Percentiles rank a stretch among this genome's conserved stretches.
Conservation (phyloP, 2,113 vertebrate species). For the Myxocyprinus asiaticus region DNA sequence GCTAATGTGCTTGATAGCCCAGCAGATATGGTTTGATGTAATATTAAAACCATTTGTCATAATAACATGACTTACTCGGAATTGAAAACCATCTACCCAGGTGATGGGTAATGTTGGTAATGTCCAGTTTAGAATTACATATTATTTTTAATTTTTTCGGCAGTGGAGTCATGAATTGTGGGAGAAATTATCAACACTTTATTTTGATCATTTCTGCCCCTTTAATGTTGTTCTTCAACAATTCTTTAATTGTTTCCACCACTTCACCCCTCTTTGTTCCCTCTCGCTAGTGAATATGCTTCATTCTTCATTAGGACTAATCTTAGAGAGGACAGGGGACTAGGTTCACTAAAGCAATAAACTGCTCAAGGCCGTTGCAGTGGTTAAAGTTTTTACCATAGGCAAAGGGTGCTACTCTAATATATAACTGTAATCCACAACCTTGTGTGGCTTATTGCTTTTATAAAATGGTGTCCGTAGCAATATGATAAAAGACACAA, state of each 20-base stretch:
- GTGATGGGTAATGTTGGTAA: background rate
- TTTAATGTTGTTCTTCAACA: background rate
- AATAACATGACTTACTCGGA: background rate
- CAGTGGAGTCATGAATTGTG: background rate
- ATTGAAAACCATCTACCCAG: background rate
- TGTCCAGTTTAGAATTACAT: background rate
- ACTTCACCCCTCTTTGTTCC: background rate
- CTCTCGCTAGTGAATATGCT: background rate
- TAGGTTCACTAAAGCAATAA: background rate
- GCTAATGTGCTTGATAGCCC: background rate
- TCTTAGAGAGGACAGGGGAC: background rate
- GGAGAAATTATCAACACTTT: background rate
- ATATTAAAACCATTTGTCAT: slow-evolving; percentile 20
- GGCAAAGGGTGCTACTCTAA: background rate
- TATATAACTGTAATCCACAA: too few species aligned
- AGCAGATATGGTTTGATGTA: background rate
- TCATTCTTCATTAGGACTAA: background rate
- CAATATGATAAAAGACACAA: too few species aligned
- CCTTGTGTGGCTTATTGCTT: too few species aligned
- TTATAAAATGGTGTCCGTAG: too few species aligned
- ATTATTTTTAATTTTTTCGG: background rate
- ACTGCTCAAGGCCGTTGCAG: background rate
- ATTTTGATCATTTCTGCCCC: background rate
- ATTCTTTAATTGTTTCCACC: slow-evolving; percentile 5
- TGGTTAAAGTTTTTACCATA: background rate